phyloP scores from a whole-genome alignment of 2,888 invertebrate species.

The Steromphala cineraria region DNA sequence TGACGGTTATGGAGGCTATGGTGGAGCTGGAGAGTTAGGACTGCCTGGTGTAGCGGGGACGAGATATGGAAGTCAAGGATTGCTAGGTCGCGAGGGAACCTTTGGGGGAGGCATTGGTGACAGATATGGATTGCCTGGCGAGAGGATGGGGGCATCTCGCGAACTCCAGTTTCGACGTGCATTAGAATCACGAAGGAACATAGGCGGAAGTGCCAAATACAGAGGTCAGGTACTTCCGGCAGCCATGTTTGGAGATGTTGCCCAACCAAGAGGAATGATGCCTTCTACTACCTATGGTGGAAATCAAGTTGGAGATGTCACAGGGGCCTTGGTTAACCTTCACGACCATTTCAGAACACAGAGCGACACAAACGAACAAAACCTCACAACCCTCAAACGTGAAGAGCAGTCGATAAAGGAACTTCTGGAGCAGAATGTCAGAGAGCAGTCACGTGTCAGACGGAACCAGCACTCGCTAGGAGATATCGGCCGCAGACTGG shows the following conservation, averaged over 20 bases:
- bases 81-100: constrained; percentile 24
- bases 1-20: background rate
- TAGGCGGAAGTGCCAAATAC: background rate
- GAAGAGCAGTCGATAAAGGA: constrained; percentile 47
- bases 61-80: constrained; percentile 18
- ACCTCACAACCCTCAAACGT: constrained; percentile 39
- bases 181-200: background rate
- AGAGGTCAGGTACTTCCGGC: constrained; percentile 8
- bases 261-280: background rate
- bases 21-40: background rate
- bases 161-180: too few species aligned
- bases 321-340: background rate
- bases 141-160: background rate
- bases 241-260: background rate
- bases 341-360: constrained; percentile 15
- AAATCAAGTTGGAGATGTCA: background rate
- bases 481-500: constrained; percentile 38
- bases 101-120: constrained; percentile 22
- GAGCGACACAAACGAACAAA: constrained; percentile 34
- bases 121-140: background rate
- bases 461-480: constrained; percentile 40
- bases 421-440: constrained; percentile 43
- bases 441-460: constrained; percentile 42
- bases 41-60: background rate
- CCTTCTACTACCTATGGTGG: background rate